Evolutionary conservation across 92 coral and sea anemone genomes (phyloP), one percentile per base, ranked within the genome.

Genomic region (Plumapathes pennacea): DNA sequence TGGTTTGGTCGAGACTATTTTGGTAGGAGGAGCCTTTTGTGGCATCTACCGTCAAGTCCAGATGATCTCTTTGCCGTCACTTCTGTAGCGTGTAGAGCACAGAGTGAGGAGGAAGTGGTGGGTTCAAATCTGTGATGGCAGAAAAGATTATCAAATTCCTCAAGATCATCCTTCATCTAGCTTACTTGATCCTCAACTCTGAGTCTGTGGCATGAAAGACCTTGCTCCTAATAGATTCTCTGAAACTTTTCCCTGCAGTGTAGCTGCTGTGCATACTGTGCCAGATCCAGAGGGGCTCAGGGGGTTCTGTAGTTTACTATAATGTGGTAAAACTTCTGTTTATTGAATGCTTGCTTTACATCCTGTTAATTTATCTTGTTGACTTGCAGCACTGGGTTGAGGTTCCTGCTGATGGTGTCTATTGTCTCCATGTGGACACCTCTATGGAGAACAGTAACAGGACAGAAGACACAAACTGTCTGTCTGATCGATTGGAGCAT

Each of bases 1-100:
- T 94, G 99, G 99, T 94, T 94, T 81, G 99, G 99, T 4, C 50
- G 99, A 53, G 99, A 94, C 67, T 94, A 73, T 49, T 94, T 94
- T 84, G 99, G 99, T 21, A 90, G 99, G 1, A 77, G 99, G 2
- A 94, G 99, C 58, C 61, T 94, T 18, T 57, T 94, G 1, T 94
- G 99, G 99, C 99, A 94, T 62, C 73, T 74, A 22, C 99, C 99
- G 21, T 55, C 82, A 11, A 63, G 55, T 43, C 40, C 82, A 19
- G 53, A 61, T 37, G 96, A 77, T 47, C 39, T 79, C n/a, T 64
- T 94, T 0, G 70, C 83, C 12, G 43, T 94, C 37, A 58, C 84
- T 5, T 94, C 99, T 43, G 96, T 88, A 54, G 85, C 96, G 25
- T 38, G 58, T 21, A 38, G 71, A 24, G 13, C 44, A 26, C n/a